Base-by-base conservation (phyloP, 1,140 invertebrate genomes). In the Heterodera schachtii region DNA sequence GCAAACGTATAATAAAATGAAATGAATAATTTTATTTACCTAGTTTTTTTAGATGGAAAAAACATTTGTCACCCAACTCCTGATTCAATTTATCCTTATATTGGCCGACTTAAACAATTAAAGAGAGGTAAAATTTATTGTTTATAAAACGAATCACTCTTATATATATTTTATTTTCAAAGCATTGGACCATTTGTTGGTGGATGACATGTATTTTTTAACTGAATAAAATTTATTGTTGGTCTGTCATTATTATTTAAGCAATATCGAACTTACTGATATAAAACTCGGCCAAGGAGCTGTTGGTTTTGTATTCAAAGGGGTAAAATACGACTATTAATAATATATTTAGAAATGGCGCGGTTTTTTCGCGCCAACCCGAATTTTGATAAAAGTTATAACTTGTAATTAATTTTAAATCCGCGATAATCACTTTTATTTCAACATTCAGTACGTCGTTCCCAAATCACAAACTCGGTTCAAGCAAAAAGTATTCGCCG, bases 251-350 rank as follows among this genome's bases (percentile, higher is more conserved):
- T 43, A 60, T 73, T 19, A 84, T 88, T 78, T 70, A 71, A 71
- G 77, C 13, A 78, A 78, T 73, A 89, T 87, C 52, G 86, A 87
- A 81, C 69, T 87, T 19, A 89, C 86, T 1, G 86, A 87, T 70
- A 85, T 73, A 57, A 87, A 87, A 49, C 79, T 87, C 8, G 86
- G 86, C 7, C 87, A 87, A 76, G 86, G 86, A 6, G 86, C 87
- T 70, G 86, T 87, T 3, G 86, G 86, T 47, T 87, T 87, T 79
- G 86, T 87, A 9, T 87, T 87, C 83, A 87, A 88, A 71, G 86
- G 86, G 57, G 77, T 78, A 66, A 52, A 52, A 11, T 6, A 31
- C 16, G 7, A 52, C 9, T 52, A 52, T 52, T 52, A 8, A 52
- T 52, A 8, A 52, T 31, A 31, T 1, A 31, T 31, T 31, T 0